These are phyloP conservation scores for Celastrina argiolus DNA, from an alignment of 2,888 invertebrate genomes.

Conservation along the genomic window DNA sequence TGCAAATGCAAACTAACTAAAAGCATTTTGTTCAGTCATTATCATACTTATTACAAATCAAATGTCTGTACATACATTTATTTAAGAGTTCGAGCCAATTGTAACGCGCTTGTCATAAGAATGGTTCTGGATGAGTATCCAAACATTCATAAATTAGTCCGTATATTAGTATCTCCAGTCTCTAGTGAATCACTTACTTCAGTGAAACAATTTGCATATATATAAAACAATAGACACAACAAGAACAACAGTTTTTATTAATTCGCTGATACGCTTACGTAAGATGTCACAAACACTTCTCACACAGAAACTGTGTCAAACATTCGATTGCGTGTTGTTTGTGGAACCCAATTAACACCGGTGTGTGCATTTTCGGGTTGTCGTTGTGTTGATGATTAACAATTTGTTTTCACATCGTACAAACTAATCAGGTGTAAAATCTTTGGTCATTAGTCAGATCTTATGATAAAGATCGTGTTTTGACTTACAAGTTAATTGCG, in stretches of 20 bases:
- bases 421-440: not conserved
- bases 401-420: not conserved
- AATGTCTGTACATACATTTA: no score
- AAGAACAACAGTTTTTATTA: slow-evolving; percentile 11
- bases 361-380: not conserved
- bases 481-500: not conserved
- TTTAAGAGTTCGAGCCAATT: no score
- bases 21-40: no score
- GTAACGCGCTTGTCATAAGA: no score
- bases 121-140: no score
- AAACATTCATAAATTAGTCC: no score
- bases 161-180: not conserved
- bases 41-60: no score
- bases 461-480: not conserved
- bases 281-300: slow-evolving; percentile 14
- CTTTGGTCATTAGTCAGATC: not conserved
- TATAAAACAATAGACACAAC: not conserved
- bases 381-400: not conserved
- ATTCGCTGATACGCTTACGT: slow-evolving; percentile 2
- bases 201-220: not conserved
- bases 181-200: not conserved
- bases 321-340: slow-evolving; percentile 18
- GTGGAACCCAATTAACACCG: not conserved
- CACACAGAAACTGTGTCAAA: slow-evolving; percentile 16
- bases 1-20: no score